Base-by-base conservation (phyloP, 1,140 invertebrate genomes). In the Armadillidium nasatum region DNA sequence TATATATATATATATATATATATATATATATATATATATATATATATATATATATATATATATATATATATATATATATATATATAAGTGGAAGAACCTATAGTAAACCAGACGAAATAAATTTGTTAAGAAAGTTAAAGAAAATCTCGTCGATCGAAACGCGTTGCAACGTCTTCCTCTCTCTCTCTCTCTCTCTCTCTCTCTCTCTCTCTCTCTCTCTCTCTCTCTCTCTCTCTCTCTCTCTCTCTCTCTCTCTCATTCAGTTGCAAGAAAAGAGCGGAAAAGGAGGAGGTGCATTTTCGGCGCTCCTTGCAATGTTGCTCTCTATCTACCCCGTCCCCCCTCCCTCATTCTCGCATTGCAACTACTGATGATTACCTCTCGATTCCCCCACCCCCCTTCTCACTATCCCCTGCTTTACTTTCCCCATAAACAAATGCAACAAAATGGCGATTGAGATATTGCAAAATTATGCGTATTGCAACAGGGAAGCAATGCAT, bases 151-250 rank as follows among this genome's bases (percentile, higher is more conserved):
- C 33, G 33, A 33, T 33, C 6, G 33, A 33, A 33, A 6, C 33
- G 6, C 33, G 33, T 33, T 33, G 33, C 33, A 33, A 33, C 33
- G 50, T 60, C 19, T 50, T 50, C 46, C 15, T 50, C 46, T 50
- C 46, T 50, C 46, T 50, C 46, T 50, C 46, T 50, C 46, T 50
- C 46, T 50, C 46, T 60, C 50, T 60, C 50, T 60, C 50, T 60
- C 50, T 60, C 50, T 60, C 50, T 60, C 50, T 60, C 50, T 60
- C 50, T 60, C 50, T 60, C 50, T 60, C 50, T 60, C 50, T 60
- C 50, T 60, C 50, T 60, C 50, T 60, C 50, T 60, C 50, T 60
- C 50, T 60, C 50, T 60, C 50, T 60, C 50, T 60, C 50, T 60
- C 50, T 60, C 50, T 60, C 50, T 60, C 50, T 60, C 50, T 60